phyloP scores from a whole-genome alignment of 2,888 invertebrate genomes.

The Pseudoips prasinana region DNA sequence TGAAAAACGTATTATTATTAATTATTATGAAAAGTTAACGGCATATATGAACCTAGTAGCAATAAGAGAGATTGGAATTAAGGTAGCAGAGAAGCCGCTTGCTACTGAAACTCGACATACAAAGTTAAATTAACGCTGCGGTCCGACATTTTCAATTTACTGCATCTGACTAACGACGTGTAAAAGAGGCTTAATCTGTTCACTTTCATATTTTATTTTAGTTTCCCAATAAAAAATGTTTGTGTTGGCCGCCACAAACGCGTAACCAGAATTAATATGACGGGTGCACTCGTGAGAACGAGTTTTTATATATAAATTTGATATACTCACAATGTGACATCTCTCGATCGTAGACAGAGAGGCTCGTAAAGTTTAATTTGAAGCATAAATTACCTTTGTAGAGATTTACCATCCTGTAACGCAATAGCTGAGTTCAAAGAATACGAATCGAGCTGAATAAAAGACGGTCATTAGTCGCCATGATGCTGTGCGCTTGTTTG shows the following conservation, averaged over 20 bases:
- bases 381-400: slow-evolving; percentile 64
- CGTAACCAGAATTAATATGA: slow-evolving; percentile 61
- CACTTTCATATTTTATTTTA: slow-evolving; percentile 33
- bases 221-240: slow-evolving; percentile 41
- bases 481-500: slow-evolving; percentile 40
- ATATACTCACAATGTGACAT: slow-evolving; percentile 53
- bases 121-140: too few relatives aligned
- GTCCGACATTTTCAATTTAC: too few relatives aligned
- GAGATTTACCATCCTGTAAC: slow-evolving; percentile 62
- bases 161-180: too few relatives aligned
- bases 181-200: slow-evolving; percentile 24
- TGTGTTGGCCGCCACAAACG: slow-evolving; percentile 40
- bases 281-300: slow-evolving; percentile 61
- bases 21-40: too few relatives aligned
- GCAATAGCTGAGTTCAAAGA: slow-evolving; percentile 53
- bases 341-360: slow-evolving; percentile 57
- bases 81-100: too few relatives aligned
- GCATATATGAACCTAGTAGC: too few relatives aligned
- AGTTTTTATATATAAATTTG: slow-evolving; percentile 53
- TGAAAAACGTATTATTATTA: too few relatives aligned
- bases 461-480: slow-evolving; percentile 57
- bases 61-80: too few relatives aligned
- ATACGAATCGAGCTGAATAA: slow-evolving; percentile 50
- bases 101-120: too few relatives aligned
- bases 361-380: slow-evolving; percentile 70